phyloP scores from a whole-genome alignment of 2,797 vertebrate species.

The Crotalus adamanteus region DNA sequence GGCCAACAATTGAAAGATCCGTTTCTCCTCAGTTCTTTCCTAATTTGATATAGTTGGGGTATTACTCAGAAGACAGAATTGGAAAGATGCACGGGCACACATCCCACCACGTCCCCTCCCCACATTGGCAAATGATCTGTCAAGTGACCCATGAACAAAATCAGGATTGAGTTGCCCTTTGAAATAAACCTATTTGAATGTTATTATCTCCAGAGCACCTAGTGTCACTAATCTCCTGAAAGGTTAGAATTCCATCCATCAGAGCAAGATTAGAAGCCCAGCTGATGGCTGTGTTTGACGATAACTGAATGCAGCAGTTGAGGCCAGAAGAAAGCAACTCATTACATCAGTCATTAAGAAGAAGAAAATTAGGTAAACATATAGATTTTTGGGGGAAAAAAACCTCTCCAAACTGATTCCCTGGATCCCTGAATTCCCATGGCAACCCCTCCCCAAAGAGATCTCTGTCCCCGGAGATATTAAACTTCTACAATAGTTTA shows the following conservation, averaged over 20 bases:
- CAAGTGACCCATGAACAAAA: slow-evolving; percentile 75
- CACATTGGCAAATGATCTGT: slow-evolving; percentile 73
- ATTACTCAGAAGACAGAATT: slow-evolving; percentile 45
- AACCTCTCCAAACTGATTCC: not conserved
- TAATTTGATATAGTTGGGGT: slow-evolving; percentile 65
- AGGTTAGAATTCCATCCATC: slow-evolving; percentile 76
- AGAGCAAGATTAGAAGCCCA: slow-evolving; percentile 72
- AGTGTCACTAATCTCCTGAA: slow-evolving; percentile 78
- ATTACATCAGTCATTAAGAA: slow-evolving; percentile 62
- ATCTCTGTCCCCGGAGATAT: slow-evolving; percentile 23
- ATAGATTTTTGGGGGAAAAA: slow-evolving; percentile 6
- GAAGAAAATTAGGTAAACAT: slow-evolving; percentile 38
- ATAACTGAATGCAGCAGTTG: slow-evolving; percentile 65
- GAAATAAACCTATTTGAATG: slow-evolving; percentile 84
- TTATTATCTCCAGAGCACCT: slow-evolving; percentile 76
- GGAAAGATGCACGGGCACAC: slow-evolving; percentile 34
- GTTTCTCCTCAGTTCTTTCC: slow-evolving; percentile 21
- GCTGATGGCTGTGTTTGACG: slow-evolving; percentile 64
- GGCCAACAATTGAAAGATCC: not conserved
- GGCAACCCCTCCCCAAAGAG: slow-evolving; percentile 24
- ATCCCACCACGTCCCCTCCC: slow-evolving; percentile 45
- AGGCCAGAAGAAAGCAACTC: slow-evolving; percentile 59
- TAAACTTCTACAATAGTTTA: slow-evolving; percentile 27
- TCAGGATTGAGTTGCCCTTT: slow-evolving; percentile 77
- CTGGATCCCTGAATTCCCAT: slow-evolving; percentile 9